Percentiles rank a stretch among this genome's conserved stretches.
Conservation (phyloP, 2,888 invertebrate genomes). For the Sipha maydis region DNA sequence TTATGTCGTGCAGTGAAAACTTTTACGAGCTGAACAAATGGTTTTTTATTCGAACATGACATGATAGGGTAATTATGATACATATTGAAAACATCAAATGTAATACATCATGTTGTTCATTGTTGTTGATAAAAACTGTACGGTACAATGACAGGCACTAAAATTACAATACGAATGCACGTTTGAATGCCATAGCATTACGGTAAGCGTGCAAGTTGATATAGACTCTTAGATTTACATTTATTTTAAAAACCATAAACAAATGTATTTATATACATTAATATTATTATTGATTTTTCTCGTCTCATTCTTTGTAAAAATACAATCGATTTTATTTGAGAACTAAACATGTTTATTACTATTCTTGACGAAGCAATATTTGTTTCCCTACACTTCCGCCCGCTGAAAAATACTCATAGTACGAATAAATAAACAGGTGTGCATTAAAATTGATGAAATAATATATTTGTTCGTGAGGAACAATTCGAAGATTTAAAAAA, state of each 20-base stretch:
- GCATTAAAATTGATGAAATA: background rate
- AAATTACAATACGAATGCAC: conserved; percentile 3
- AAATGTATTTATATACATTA: background rate
- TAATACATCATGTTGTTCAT: conserved; percentile 19
- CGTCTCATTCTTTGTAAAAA: background rate
- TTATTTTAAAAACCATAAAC: background rate
- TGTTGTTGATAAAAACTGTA: background rate
- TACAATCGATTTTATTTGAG: background rate
- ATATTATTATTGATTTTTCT: background rate
- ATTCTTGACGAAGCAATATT: conserved; percentile 2
- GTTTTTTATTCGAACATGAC: background rate
- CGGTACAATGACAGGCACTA: background rate
- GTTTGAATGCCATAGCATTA: background rate
- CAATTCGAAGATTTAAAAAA: too few relatives aligned
- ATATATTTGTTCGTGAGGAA: background rate
- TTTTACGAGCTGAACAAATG: background rate
- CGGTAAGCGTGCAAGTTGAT: background rate
- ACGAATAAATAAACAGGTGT: background rate
- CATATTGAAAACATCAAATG: background rate
- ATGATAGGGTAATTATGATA: background rate
- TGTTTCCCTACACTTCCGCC: background rate
- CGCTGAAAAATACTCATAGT: background rate
- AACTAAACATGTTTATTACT: conserved; percentile 14
- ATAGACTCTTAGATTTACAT: conserved; percentile 10
- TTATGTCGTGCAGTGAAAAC: background rate